A percentile compares a stretch with the other conserved stretches of the same genome.
Conservation (phyloP, 2,797 vertebrate genomes). For the Sebastes flavidus region DNA sequence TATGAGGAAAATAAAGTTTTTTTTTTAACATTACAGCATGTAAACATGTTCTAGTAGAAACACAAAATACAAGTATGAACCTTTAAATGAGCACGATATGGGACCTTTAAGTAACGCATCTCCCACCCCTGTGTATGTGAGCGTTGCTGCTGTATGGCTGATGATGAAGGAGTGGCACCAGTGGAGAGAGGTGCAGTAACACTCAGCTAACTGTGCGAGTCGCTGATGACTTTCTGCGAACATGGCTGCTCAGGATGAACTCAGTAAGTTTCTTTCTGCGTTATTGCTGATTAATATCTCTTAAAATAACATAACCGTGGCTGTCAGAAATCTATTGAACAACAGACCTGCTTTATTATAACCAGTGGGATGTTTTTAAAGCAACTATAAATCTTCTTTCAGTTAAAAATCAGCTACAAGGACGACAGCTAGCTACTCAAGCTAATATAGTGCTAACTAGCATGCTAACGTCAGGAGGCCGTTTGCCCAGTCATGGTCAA, state of each 20-base stretch:
- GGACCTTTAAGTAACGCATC: too few relatives aligned
- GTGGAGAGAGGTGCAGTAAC: constrained; percentile 35
- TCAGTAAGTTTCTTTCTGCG: constrained; percentile 90
- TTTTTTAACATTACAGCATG: too few relatives aligned
- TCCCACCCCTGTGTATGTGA: too few relatives aligned
- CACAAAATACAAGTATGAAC: too few relatives aligned
- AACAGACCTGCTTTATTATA: not conserved
- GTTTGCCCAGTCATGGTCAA: constrained; percentile 85
- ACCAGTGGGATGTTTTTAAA: not conserved
- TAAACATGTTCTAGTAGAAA: too few relatives aligned
- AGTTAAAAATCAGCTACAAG: constrained; percentile 16
- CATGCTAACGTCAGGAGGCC: constrained; percentile 78
- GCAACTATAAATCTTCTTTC: not conserved
- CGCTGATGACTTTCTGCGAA: constrained; percentile 72
- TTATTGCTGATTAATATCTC: constrained; percentile 37
- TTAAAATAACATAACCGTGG: accelerated
- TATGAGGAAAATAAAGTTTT: too few relatives aligned
- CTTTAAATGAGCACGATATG: too few relatives aligned
- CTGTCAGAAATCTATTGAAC: not conserved
- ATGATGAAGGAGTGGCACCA: constrained; percentile 35
- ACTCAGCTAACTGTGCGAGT: constrained; percentile 25
- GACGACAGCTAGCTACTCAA: constrained; percentile 46
- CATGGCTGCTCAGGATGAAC: constrained; percentile 96
- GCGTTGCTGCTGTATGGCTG: too few relatives aligned
- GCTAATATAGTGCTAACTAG: constrained; percentile 46